Conservation (phyloP, 2,113 vertebrate genomes). For the Anarhynchus alexandrinus region DNA sequence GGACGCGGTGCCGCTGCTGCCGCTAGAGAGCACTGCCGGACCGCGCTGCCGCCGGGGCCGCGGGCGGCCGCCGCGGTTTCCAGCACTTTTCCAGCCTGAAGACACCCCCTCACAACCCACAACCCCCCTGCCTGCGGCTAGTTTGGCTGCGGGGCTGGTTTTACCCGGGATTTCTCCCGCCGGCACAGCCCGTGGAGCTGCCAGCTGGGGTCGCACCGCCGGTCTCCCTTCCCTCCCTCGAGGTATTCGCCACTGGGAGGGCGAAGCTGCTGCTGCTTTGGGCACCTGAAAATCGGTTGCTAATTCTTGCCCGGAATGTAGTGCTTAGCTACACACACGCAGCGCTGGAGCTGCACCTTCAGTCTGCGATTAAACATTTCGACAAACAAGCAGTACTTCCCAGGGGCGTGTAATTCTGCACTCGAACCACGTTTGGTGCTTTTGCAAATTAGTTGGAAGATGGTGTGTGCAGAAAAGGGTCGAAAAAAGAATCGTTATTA, state of each 20-base stretch:
- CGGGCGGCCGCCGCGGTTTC: neutral
- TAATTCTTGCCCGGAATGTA: rapidly evolving
- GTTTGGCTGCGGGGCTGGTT: no score
- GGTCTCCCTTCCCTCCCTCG: rapidly evolving
- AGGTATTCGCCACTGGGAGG: rapidly evolving
- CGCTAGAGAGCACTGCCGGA: neutral
- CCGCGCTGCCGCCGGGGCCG: neutral
- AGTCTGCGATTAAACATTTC: rapidly evolving
- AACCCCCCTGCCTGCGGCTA: no score
- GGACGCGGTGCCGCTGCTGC: neutral
- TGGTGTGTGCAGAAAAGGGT: neutral
- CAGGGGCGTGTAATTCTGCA: rapidly evolving
- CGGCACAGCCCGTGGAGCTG: no score
- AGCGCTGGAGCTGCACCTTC: rapidly evolving
- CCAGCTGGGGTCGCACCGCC: rapidly evolving
- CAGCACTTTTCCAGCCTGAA: neutral
- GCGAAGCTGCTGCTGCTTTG: rapidly evolving
- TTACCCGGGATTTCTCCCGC: neutral
- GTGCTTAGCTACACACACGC: rapidly evolving
- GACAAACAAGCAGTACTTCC: neutral
- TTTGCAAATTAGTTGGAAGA: neutral
- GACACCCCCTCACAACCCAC: no score
- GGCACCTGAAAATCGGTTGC: rapidly evolving
- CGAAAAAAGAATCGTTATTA: neutral
- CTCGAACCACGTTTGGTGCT: rapidly evolving